Evolutionary conservation across 2,797 vertebrate species (phyloP), one percentile per base, ranked within the genome.

Genomic region (Margarornis squamiger): DNA sequence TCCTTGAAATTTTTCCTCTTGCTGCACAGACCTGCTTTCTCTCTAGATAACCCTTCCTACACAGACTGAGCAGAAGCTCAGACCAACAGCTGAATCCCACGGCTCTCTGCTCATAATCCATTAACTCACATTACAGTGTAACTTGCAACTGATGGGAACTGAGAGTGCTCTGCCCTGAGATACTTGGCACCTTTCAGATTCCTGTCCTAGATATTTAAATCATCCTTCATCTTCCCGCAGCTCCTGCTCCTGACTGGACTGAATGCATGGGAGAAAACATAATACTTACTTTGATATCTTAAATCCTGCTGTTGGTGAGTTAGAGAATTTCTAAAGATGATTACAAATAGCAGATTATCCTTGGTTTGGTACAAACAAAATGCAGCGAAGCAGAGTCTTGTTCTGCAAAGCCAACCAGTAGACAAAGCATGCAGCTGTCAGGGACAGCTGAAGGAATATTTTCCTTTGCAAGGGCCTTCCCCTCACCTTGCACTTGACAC

Each of bases 381-480:
- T 14, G 19, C 48, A 78, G 17, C 41, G 86, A 73, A 73, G 62
- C 36, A 45, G 45, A 77, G 32, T 39, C 16, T 71, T 70, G 73
- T 61, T 52, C 78, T 13, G 22, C 57, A 83, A 76, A 92, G 65
- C 32, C 46, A 61, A 68, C 18, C 23, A 38, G 32, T 2, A 73
- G 46, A 48, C 29, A 80, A 67, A 83, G 41, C 34, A 71, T 54
- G 57, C 93, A 96, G 92, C 93, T 96, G 94, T 91, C 72, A 51
- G 68, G 34, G 68, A 95, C 93, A 96, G 95, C 89, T 96, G 95
- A 88, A 66, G 39, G 80, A 92, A n/a, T 93, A 92, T 78, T 86
- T 93, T 95, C 51, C 51, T 66, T 17, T 6, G 18, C n/a, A 70
- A 88, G 16, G 58, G 39, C 55, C 55, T 66, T 81, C 10, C 14